phyloP scores from a whole-genome alignment of 1,140 invertebrate species.

The Cotesia vestalis region DNA sequence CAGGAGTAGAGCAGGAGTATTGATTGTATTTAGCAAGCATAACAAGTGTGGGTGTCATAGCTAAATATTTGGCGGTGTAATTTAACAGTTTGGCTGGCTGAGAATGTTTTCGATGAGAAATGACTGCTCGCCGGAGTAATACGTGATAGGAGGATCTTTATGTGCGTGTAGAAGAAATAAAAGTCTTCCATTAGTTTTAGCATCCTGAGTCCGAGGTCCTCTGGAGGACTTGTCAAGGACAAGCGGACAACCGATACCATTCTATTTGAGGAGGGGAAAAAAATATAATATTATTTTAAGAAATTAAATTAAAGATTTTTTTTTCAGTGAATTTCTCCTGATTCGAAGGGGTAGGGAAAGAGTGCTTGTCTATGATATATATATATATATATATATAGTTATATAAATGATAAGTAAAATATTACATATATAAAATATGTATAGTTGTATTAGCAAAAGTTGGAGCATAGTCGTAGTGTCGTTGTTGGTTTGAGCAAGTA shows the following conservation, averaged over 20 bases:
- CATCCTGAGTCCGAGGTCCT: no score
- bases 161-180: no score
- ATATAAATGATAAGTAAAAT: neutral
- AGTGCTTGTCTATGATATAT: no score
- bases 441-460: conserved; percentile 24
- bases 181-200: no score
- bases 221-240: no score
- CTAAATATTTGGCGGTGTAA: conserved; percentile 25
- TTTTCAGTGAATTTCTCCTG: neutral
- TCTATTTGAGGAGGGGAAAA: no score
- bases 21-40: conserved; percentile 3
- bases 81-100: conserved; percentile 15
- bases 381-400: no score
- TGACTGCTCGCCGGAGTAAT: no score
- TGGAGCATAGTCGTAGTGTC: conserved; percentile 9
- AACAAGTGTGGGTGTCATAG: conserved; percentile 21
- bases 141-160: no score
- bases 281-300: no score
- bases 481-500: conserved; percentile 20
- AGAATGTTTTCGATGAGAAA: conserved; percentile 1
- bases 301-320: no score
- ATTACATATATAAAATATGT: neutral
- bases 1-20: neutral
- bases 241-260: no score
- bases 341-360: neutral